Base-by-base conservation (phyloP, 2,113 vertebrate genomes). In the Oncorhynchus kisutch region DNA sequence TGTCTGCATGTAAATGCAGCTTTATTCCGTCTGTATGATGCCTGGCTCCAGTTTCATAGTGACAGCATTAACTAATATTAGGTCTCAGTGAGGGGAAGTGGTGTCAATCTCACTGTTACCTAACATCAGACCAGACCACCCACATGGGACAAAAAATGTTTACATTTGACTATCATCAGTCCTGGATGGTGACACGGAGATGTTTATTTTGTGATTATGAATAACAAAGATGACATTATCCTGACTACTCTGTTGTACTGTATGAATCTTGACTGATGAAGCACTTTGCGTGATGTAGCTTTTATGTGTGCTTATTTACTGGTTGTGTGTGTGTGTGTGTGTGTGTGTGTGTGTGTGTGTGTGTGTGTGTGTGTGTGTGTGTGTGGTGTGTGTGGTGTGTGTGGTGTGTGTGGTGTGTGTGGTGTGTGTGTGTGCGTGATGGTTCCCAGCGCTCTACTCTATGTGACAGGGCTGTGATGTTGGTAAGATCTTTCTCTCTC, bases 51-150 rank as follows among this genome's bases (percentile, higher is more conserved):
- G 59, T 81, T 82, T 82, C 82, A 81, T 16, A 60, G 65, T 82
- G 85, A 67, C 74, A 75, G 73, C 71, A 67, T 85, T 85, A 81
- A 77, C 84, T 71, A 74, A 82, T 18, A 54, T 54, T 54, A 18
- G 68, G 75, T 70, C 81, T 68, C 66, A 81, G 59, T 65, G 75
- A 81, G 60, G 49, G 68, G 69, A 54, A 89, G 71, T 66, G 70
- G 77, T 74, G 45, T 85, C 78, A 81, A 71, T 85, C 67, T 73
- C 70, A 78, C 12, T 57, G 73, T 79, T 75, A 75, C 60, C 76
- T 82, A 82, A 76, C 76, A n/a, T 22, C 31, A 62, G 59, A 62
- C 3, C 81, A 83, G 87, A 85, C 88, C 88, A 89, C 89, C 83
- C 88, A 86, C 80, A 34, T 2, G 59, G 64, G 77, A 67, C 57